Evolutionary conservation across 1,140 invertebrate genomes (phyloP), one percentile per base, ranked within the genome.

Genomic region (Schlechtendalia chinensis): DNA sequence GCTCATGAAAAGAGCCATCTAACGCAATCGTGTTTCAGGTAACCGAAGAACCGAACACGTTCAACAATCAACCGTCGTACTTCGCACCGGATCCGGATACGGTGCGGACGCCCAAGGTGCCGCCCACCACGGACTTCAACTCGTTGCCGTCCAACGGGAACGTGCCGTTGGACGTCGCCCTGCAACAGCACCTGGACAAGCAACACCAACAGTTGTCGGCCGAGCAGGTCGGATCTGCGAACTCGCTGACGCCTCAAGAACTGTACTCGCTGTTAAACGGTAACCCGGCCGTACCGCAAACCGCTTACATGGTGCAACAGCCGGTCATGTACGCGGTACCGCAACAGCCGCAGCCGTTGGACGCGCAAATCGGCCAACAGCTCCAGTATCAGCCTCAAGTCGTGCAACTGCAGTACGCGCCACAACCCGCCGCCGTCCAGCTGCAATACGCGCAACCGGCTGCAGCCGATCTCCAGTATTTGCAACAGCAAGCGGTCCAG

Each of bases 201-300:
- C 75, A 79, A 50, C 39, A 63, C 5, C 39, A 63, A 29, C 72
- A 75, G 12, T 5, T 54, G 14, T 56, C 72, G 22, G 56, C 32
- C n/a, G 75, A 84, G 17, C 75, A 82, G 1, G 82, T 82, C 27
- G 82, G 39, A 8, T 45, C 82, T 83, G 80, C 83, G 84, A 82
- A 84, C 83, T 81, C 83, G 82, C 82, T 90, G 19, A 88, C 88
- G 22, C 86, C 88, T 5, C 86, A 87, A 27, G 89, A 91, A 81
- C 83, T 90, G 3, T 89, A 89, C 82, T 86, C 88, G 39, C 83
- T 90, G 4, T 82, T 90, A 11, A 88, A 88, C 81, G 87, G 86
- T 71, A 87, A 88, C 0, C 85, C 45, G 12, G 47, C 47, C 8
- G 54, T 19, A 32, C 75, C 58, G 5, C 56, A 39, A 8, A 12